Evolutionary conservation across 2,888 invertebrate species (phyloP), one percentile per base, ranked within the genome.

Genomic region (Lasioglossum marginatum): DNA sequence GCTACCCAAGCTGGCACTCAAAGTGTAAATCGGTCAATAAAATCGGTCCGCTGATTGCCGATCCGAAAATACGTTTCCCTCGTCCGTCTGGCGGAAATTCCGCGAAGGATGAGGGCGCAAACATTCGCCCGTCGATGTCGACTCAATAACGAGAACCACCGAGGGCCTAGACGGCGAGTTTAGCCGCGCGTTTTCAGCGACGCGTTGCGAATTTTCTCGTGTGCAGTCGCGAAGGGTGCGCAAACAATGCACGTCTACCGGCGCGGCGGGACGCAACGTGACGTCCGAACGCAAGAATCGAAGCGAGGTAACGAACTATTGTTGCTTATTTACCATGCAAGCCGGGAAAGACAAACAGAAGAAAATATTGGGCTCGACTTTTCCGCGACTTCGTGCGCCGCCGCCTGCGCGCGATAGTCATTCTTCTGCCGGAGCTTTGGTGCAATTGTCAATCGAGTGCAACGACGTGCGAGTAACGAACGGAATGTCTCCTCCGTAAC

Each of bases 341-440:
- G 57, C 73, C 74, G 77, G 48, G 34, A 34, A 84, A 34, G 27
- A 52, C 48, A 52, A 75, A 37, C 31, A 48, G 60, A 31, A 63
- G 60, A 63, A 63, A 63, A 63, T 63, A 31, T 63, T 63, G 16
- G 16, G 27, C 60, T 16, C 27, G 60, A 63, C 60, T 63, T 31
- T 63, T 63, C 27, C 60, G 60, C 60, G 31, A 63, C 60, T 63
- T n/a, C 16, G 2, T 63, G 31, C 31, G 27, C 27, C 57, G 57
- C 63, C 19, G n/a, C 27, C 60, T 23, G 23, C 48, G 2, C 19
- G 52, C 52, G 52, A 52, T 52, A 52, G 52, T 52, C 60, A 63
- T 63, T 63, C 60, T 63, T 27, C 16, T 4, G 27, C 6, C 60
- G 16, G 16, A 5, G 27, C 27, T 31, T 63, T 31, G 16, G 60